Evolutionary conservation across 2,888 invertebrate genomes (phyloP).

Genomic region (Geophilus truncorum): DNA sequence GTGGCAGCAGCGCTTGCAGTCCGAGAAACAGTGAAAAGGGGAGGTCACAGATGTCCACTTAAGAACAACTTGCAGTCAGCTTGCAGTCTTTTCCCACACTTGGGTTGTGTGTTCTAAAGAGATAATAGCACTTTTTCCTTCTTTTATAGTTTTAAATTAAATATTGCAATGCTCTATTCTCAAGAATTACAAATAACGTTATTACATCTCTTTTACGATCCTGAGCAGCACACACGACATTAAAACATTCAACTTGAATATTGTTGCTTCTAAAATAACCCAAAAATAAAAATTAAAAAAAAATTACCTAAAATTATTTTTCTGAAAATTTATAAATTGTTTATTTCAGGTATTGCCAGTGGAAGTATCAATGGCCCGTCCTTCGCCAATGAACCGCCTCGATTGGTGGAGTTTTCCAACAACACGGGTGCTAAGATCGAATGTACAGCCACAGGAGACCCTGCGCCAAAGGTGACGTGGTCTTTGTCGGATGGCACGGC

Average conservation of each 20-base stretch:
- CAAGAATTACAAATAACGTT: not conserved
- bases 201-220: no score
- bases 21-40: constrained; percentile 18
- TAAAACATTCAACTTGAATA: no score
- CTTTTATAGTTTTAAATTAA: not conserved
- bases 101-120: not conserved
- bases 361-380: constrained; percentile 11
- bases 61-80: constrained; percentile 27
- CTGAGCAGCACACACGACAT: no score
- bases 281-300: no score
- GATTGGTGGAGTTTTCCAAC: constrained; percentile 35
- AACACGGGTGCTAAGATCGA: constrained; percentile 36
- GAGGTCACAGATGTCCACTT: constrained; percentile 23
- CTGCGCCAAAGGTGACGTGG: constrained; percentile 35
- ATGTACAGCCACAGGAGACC: constrained; percentile 35
- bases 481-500: constrained; percentile 8
- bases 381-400: constrained; percentile 35
- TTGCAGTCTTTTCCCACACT: not conserved
- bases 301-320: no score
- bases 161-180: not conserved
- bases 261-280: no score
- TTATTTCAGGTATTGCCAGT: not conserved
- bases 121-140: not conserved
- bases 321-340: not conserved
- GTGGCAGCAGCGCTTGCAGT: constrained; percentile 12